These are phyloP conservation scores for Brachyptera putata DNA, from an alignment of 2,888 invertebrate species.

Conservation along the genomic window DNA sequence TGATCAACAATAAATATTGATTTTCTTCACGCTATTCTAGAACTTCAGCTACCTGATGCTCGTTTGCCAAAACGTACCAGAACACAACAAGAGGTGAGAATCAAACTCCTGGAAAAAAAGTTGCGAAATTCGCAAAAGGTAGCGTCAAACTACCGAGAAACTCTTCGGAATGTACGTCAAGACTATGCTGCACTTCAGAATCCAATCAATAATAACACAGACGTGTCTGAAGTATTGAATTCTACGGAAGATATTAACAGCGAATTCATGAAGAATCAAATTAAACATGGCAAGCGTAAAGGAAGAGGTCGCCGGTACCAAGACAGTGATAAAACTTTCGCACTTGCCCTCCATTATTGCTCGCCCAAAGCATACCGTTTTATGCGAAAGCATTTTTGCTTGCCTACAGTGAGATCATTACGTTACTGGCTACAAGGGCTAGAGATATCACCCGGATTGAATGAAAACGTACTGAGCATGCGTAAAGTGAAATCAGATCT, in stretches of 20 bases:
- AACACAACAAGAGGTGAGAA: too few relatives aligned
- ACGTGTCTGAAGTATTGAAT: too few relatives aligned
- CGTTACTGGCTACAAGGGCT: neutral
- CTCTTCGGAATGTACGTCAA: too few relatives aligned
- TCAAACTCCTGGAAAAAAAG: too few relatives aligned
- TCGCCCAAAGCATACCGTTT: conserved; percentile 2
- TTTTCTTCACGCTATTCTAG: too few relatives aligned
- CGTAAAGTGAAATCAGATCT: neutral
- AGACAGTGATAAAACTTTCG: neutral
- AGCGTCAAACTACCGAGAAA: too few relatives aligned
- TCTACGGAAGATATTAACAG: neutral
- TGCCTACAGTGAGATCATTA: neutral
- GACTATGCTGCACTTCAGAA: too few relatives aligned
- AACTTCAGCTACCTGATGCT: too few relatives aligned
- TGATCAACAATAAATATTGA: too few relatives aligned
- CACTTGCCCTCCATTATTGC: neutral
- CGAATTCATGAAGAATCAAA: neutral
- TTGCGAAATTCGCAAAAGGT: too few relatives aligned
- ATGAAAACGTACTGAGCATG: neutral
- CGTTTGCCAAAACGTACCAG: too few relatives aligned
- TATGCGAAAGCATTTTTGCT: neutral
- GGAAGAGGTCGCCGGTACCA: neutral
- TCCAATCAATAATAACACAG: too few relatives aligned
- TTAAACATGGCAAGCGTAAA: neutral
- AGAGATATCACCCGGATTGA: neutral